Evolutionary conservation across 2,113 vertebrate genomes (phyloP), one percentile per base, ranked within the genome.

Genomic region (Oriolus oriolus): DNA sequence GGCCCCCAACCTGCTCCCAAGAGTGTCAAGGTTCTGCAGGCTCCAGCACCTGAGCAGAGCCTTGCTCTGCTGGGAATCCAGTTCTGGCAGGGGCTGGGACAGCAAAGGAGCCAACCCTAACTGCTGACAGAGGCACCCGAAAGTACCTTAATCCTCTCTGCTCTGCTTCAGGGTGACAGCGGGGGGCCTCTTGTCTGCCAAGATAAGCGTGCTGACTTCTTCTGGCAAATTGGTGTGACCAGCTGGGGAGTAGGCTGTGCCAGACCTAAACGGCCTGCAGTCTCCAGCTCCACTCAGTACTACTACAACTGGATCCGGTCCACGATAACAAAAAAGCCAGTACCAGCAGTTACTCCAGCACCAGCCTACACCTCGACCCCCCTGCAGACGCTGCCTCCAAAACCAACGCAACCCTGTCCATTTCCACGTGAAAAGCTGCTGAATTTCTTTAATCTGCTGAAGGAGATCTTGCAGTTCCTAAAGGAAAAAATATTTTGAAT

Each of bases 271-370:
- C 54, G 30, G 26, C 79, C 87, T 35, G 0, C 45, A 11, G 70
- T 83, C 26, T 76, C 3, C 28, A 18, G 11, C 13, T 45, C 69
- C n/a, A 83, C 63, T 35, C 70, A 61, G 26, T 83, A 83, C 63
- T 89, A 27, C 70, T 54, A 76, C 54, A 31, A 27, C 47, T 89
- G 87, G 87, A 89, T 89, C 87, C 2, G 0, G n/a, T 1, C 0
- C 13, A 42, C 0, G 0, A 33, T 11, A 1, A 4, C 26, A 31
- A 3, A 0, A 10, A 56, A 6, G 8, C 21, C 76, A 21, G 15
- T 2, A 27, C 9, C 42, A 26, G 0, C 20, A 26, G 5, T 6
- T 44, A 23, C 66, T 22, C 3, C 54, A 69, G 18, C 28, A 4
- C 27, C 63, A 42, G 8, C 44, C 37, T 33, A 8, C 14, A 21